Evolutionary conservation across 2,113 vertebrate species (phyloP), one percentile per base, ranked within the genome.

Genomic region (Cacatua alba): DNA sequence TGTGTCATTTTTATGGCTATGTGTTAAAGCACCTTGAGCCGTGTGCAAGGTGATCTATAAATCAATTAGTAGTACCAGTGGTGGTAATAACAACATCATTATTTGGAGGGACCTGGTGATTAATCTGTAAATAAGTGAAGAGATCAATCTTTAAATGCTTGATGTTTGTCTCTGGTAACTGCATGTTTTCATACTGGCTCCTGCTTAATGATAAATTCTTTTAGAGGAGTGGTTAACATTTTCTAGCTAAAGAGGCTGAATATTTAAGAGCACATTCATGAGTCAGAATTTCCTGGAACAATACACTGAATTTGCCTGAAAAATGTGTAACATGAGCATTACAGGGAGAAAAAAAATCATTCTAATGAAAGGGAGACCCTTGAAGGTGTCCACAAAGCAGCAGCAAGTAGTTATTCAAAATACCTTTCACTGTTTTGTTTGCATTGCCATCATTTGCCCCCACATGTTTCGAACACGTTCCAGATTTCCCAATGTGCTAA

Each of bases 211-310:
- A 79, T 23, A 79, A 81, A 82, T 93, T 93, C 29, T 48, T 65
- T 62, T 46, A 60, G 12, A 55, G 44, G 33, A 69, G 17, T 14
- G 7, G 18, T 82, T 84, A 63, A 52, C 57, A 25, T 29, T 39
- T 89, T 90, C 53, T 82, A 4, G n/a, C 25, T 29, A 41, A 94
- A 88, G 39, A 74, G 59, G 25, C 9, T 85, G 28, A 81, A 62
- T 65, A 82, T 79, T 89, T 94, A 29, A 75, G 37, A 74, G 35
- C 10, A 33, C 43, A 55, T 85, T 79, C 17, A 52, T 68, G 63
- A 95, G 39, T 91, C 81, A 82, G 52, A 95, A 91, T 88, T 94
- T 96, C 94, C 88, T 94, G 83, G 88, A 96, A 81, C 21, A 96
- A 37, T 60, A 93, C 6, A 35, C 13, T 82, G 37, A 90, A 86